Evolutionary conservation across 1,140 invertebrate genomes (phyloP), one percentile per base, ranked within the genome.

Genomic region (Littorina saxatilis): DNA sequence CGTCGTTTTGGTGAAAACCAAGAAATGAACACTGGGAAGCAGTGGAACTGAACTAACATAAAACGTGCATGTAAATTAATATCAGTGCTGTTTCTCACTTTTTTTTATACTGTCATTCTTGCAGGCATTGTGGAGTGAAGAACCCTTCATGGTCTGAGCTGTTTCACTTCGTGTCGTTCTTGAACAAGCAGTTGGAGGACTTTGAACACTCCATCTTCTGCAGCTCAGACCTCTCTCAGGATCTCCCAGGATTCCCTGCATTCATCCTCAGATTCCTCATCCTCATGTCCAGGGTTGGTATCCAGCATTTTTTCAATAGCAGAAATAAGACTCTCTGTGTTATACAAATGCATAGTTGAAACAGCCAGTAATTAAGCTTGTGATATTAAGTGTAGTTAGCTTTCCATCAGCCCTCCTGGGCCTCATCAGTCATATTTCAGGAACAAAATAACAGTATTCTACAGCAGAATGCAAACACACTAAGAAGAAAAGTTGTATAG

Each of bases 91-190:
- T 15, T 17, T 68, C 15, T 77, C 39, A 39, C 66, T 79, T 5
- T 50, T 5, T n/a, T n/a, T 63, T 74, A 17, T 81, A 40, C n/a
- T 58, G 5, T 50, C 47, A 4, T 73, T 52, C 80, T 83, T 85
- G 20, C 84, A 91, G 89, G 70, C 85, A 90, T 70, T 92, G 90
- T 87, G 90, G 91, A 13, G 76, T 90, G 23, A 32, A 68, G 20
- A 85, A 92, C 37, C 91, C 91, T 4, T 91, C 89, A 0, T 92
- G 91, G 91, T 81, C 88, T 52, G 91, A 92, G 78, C 82, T 92
- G 1, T 82, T 85, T 27, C 88, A 91, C 83, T 92, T 90, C 90
- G 88, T 90, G 1, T 82, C 78, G 37, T 92, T 92, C 82, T 85
- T 92, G 15, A 90, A 91, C 85, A 87, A 81, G 13, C 91, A 92